Conservation (phyloP, 2,113 vertebrate genomes). For the Arvicanthis niloticus region DNA sequence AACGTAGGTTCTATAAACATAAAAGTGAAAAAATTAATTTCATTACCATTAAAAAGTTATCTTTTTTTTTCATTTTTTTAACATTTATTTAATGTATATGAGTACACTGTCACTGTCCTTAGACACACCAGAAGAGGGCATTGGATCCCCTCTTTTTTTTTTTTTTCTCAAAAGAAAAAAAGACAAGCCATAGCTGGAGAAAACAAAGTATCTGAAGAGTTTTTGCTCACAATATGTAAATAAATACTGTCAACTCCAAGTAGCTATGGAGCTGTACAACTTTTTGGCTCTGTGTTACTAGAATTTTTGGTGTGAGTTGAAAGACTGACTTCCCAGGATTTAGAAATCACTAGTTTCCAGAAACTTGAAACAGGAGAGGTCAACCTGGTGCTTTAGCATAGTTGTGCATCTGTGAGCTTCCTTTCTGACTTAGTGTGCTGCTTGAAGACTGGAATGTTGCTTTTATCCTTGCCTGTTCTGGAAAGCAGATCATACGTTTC, state of each 20-base stretch:
- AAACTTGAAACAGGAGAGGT: neutral
- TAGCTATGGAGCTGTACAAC: neutral
- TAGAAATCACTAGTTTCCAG: neutral
- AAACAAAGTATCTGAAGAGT: neutral
- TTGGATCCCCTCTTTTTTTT: too few species aligned
- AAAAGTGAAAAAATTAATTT: conserved; percentile 3
- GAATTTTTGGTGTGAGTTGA: neutral
- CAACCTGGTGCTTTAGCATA: neutral
- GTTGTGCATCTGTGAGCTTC: neutral
- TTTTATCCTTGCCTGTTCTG: neutral
- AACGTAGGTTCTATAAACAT: neutral
- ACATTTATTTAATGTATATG: too few species aligned
- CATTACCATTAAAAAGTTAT: conserved; percentile 26
- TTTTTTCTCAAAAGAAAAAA: neutral
- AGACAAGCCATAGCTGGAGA: neutral
- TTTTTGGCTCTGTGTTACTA: neutral
- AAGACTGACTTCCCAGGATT: neutral
- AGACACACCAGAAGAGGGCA: too few species aligned
- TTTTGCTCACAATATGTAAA: neutral
- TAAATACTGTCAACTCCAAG: neutral
- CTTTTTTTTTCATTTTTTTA: too few species aligned
- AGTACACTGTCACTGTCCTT: too few species aligned
- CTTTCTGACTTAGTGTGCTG: neutral
- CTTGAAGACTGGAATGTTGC: neutral
- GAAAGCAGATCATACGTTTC: neutral